Percentiles rank a stretch among this genome's conserved stretches.
Conservation (phyloP, 2,113 vertebrate genomes). For the Pleuronectes platessa region DNA sequence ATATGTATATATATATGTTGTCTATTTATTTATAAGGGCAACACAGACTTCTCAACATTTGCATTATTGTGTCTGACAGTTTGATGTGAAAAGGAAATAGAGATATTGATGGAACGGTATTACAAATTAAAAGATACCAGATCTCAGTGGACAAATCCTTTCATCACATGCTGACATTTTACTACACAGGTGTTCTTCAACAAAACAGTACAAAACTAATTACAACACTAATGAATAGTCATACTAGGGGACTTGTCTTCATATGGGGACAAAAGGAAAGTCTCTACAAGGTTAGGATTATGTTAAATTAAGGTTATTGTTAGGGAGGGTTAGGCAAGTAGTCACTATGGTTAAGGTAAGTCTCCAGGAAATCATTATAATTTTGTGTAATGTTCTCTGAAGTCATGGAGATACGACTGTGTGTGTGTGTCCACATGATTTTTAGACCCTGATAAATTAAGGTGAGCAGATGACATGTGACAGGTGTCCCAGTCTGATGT, state of each 20-base stretch:
- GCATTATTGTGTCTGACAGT: background rate
- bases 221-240: background rate
- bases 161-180: background rate
- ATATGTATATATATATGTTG: background rate
- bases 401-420: background rate
- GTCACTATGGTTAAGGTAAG: no score
- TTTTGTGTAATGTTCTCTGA: no score
- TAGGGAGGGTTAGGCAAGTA: no score
- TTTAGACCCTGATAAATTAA: slow-evolving; percentile 46
- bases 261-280: no score
- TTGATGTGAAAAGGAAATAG: slow-evolving; percentile 14
- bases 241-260: no score
- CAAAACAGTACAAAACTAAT: background rate
- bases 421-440: background rate
- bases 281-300: no score
- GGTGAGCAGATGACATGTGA: slow-evolving; percentile 50
- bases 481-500: slow-evolving; percentile 50
- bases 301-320: no score
- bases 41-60: background rate
- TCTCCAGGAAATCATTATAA: no score
- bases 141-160: background rate
- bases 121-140: background rate
- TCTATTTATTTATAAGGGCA: background rate
- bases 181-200: background rate
- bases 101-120: no score